Percentiles rank a stretch among this genome's conserved stretches.
Conservation (phyloP, 2,797 vertebrate species). For the Zalophus californianus region DNA sequence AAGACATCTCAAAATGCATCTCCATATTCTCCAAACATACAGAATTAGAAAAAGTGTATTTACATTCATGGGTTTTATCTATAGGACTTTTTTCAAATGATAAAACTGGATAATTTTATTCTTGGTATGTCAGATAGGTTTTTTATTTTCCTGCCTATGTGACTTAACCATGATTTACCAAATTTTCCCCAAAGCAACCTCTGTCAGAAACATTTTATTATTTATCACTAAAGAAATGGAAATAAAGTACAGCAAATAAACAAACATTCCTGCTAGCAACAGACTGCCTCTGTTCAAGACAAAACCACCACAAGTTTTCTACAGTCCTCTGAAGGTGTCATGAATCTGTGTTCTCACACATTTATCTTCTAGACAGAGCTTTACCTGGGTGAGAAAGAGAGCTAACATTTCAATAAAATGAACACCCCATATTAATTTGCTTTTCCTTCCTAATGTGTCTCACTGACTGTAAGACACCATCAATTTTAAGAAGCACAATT, state of each 20-base stretch:
- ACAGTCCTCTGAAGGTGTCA: not conserved
- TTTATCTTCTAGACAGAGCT: not conserved
- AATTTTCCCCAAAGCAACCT: slow-evolving; percentile 18
- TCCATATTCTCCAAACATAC: not conserved
- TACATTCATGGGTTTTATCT: not conserved
- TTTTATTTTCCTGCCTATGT: not conserved
- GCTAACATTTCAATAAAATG: not conserved
- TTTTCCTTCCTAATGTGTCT: not conserved
- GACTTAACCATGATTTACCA: not conserved
- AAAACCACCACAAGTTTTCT: not conserved
- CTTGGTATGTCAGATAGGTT: not conserved
- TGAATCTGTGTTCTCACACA: not conserved
- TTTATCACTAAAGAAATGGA: not conserved
- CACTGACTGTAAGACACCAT: not conserved
- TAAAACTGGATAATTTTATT: slow-evolving; percentile 7
- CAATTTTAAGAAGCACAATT: not conserved
- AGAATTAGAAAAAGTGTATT: not conserved
- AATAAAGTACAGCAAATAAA: slow-evolving; percentile 36
- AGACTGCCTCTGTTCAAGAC: not conserved
- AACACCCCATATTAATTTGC: not conserved
- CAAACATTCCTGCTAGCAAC: not conserved
- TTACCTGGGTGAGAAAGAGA: not conserved
- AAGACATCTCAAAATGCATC: not conserved
- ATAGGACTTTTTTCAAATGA: not conserved
- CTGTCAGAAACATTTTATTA: not conserved